Base-by-base conservation (phyloP, 2,888 invertebrate genomes). In the Monoplex corrugatus region DNA sequence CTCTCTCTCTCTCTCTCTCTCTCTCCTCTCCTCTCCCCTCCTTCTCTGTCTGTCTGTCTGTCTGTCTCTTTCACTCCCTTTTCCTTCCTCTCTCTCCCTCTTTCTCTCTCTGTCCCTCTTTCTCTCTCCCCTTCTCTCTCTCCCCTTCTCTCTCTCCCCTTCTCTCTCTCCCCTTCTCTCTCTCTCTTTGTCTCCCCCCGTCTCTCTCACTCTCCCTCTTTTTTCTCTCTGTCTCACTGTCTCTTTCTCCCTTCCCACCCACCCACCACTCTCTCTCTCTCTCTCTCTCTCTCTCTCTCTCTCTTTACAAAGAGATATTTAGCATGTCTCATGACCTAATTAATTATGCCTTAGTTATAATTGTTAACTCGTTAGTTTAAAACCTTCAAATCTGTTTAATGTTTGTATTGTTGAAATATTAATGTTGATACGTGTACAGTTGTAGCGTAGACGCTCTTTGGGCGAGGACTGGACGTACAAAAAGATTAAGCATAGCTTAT, bases 61-160 rank as follows among this genome's bases (percentile, higher is more conserved):
- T 44, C 82, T 45, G 40, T 40, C 43, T 45, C 44, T 40, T 43
- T 40, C 43, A 13, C 43, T 40, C 43, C 28, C 43, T 40, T 43
- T 82, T 43, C 40, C 82, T 82, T 43, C 28, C 82, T 82, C 82
- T 40, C 82, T 40, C 82, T 82, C 82, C 40, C 82, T 40, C 43
- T 40, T 28, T 40, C 82, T 40, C 43, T 40, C 82, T 40, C 43
- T 40, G 13, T 40, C 82, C 40, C 82, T 82, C 82, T 82, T 43
- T 82, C 82, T 40, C 82, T 82, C 43, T 23, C 5, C n/a, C 83
- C 23, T 28, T 75, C 45, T 83, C 45, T 45, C 83, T n/a, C 83
- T 13, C 45, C 44, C 83, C n/a, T n/a, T 45, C 83, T 45, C 83
- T 83, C 83, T 44, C 83, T 83, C 83, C 44, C 45, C 44, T n/a